phyloP scores from a whole-genome alignment of 2,797 vertebrate genomes.

The Gila robusta region DNA sequence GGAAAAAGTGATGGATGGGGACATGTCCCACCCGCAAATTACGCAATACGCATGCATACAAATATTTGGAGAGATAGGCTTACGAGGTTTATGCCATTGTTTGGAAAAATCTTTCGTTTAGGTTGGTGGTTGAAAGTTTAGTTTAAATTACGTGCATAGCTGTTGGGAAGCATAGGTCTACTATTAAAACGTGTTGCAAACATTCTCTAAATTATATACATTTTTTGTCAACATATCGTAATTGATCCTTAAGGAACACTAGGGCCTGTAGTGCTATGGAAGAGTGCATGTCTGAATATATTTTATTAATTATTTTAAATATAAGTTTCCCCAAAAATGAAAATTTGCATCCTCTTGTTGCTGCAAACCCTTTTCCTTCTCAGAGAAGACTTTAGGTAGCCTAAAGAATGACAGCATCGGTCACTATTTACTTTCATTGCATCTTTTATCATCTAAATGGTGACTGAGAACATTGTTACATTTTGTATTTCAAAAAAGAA shows the following conservation, averaged over 20 bases:
- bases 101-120: neutral
- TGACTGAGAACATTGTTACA: neutral
- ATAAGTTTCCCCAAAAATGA: neutral
- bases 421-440: neutral
- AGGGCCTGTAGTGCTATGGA: neutral
- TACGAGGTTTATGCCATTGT: neutral
- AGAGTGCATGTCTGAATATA: neutral
- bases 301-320: no score
- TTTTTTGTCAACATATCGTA: no score
- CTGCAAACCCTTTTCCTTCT: neutral
- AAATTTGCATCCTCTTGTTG: neutral
- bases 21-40: no score
- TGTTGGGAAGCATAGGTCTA: neutral
- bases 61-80: no score
- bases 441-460: neutral
- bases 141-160: neutral
- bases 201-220: no score
- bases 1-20: no score
- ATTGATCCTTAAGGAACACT: no score
- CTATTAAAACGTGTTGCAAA: neutral
- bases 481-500: neutral
- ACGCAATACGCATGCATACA: no score
- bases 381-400: no score
- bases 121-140: neutral
- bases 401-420: no score